These are phyloP conservation scores for Cololabis saira DNA, from an alignment of 2,113 vertebrate genomes.

Conservation along the genomic window DNA sequence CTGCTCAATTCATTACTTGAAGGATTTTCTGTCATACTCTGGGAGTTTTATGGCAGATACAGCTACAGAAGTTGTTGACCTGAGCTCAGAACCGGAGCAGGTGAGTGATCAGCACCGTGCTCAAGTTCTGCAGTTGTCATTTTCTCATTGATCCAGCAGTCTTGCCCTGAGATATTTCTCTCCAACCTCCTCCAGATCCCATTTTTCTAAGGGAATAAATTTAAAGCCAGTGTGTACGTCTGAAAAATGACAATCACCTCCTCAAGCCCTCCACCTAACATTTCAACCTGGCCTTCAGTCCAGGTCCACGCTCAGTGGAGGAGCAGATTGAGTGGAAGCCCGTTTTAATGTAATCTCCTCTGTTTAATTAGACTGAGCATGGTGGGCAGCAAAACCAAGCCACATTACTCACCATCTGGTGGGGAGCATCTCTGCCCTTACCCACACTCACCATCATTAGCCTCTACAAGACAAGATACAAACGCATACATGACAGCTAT, in stretches of 20 bases:
- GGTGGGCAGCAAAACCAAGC: slow-evolving; percentile 74
- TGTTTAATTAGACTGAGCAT: slow-evolving; percentile 79
- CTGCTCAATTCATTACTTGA: no score
- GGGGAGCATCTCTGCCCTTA: slow-evolving; percentile 61
- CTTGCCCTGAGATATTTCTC: no score
- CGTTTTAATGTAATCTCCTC: slow-evolving; percentile 74
- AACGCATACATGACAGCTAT: slow-evolving; percentile 76
- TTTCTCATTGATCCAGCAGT: no score
- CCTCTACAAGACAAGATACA: slow-evolving; percentile 69
- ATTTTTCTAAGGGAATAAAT: not conserved
- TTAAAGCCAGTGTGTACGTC: slow-evolving; percentile 13
- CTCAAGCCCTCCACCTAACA: slow-evolving; percentile 29
- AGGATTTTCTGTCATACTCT: no score
- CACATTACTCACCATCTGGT: slow-evolving; percentile 79
- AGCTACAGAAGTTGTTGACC: not conserved
- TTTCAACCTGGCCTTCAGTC: slow-evolving; percentile 13
- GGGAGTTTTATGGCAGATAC: no score
- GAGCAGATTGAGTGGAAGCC: slow-evolving; percentile 70
- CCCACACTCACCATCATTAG: slow-evolving; percentile 70
- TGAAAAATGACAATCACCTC: slow-evolving; percentile 34
- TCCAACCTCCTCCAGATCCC: not conserved
- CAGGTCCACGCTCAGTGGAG: slow-evolving; percentile 41
- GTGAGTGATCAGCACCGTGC: no score
- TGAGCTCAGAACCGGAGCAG: not conserved
- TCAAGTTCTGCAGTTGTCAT: no score